Percentiles rank a stretch among this genome's conserved stretches.
Evolutionary conservation across 2,888 invertebrate genomes (phyloP).

Genomic region (Cerceris rybyensis): DNA sequence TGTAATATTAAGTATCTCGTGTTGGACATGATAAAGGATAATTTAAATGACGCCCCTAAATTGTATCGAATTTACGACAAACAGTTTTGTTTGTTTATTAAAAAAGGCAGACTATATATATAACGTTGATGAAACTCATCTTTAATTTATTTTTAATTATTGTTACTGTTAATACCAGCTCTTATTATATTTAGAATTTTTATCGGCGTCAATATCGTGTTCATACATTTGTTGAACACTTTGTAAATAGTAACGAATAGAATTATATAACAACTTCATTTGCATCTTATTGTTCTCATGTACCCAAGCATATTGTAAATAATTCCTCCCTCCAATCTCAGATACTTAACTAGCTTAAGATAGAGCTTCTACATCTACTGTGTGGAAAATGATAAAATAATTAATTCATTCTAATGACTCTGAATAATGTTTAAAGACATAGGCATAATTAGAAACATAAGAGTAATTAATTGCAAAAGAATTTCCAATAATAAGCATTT

Average conservation of each 20-base stretch:
- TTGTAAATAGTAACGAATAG: slow-evolving; percentile 7
- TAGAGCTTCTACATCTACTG: slow-evolving; percentile 10
- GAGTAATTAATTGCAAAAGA: too few relatives aligned
- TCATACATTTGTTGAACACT: background rate
- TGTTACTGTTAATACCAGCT: too few relatives aligned
- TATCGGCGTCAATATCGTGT: background rate
- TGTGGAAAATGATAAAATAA: background rate
- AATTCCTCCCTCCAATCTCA: slow-evolving; percentile 18
- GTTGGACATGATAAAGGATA: slow-evolving; percentile 6
- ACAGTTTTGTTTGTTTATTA: slow-evolving; percentile 13
- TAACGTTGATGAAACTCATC: too few relatives aligned
- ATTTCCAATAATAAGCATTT: too few relatives aligned
- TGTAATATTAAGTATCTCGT: background rate
- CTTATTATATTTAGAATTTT: slow-evolving; percentile 8
- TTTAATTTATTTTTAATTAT: too few relatives aligned
- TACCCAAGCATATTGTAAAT: slow-evolving; percentile 10
- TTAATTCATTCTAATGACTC: background rate
- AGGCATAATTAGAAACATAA: too few relatives aligned
- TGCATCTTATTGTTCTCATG: background rate
- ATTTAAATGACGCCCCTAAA: slow-evolving; percentile 18
- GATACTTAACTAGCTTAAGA: slow-evolving; percentile 1
- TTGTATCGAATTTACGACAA: background rate
- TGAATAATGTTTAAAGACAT: background rate
- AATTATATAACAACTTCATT: background rate
- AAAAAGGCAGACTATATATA: background rate